Percentiles rank a stretch among this genome's conserved stretches.
These are phyloP conservation scores for Bimastos eiseni DNA, from an alignment of 2,888 invertebrate genomes.

Conservation along the genomic window DNA sequence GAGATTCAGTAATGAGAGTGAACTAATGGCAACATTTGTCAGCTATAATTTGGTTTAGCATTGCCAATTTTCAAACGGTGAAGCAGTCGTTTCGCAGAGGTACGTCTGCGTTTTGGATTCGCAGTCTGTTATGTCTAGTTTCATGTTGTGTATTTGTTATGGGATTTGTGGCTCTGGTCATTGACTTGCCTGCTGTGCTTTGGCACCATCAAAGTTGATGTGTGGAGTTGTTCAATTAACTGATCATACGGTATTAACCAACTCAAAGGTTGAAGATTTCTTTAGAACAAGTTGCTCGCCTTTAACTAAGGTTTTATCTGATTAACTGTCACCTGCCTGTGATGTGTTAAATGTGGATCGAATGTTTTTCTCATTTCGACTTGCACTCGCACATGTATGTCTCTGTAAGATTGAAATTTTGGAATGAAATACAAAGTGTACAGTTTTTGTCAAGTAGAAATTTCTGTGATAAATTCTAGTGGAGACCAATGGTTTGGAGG, in stretches of 20 bases:
- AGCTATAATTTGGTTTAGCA: background rate
- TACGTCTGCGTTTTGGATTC: background rate
- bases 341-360: background rate
- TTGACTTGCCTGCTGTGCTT: background rate
- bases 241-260: background rate
- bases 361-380: background rate
- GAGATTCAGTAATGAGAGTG: background rate
- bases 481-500: background rate
- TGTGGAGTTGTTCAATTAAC: background rate
- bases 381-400: background rate
- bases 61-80: background rate
- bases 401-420: background rate
- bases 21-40: background rate
- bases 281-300: background rate
- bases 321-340: background rate
- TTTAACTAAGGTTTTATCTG: background rate
- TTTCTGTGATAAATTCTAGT: conserved; percentile 13
- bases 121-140: background rate
- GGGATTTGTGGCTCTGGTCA: background rate
- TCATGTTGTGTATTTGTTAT: background rate
- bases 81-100: background rate
- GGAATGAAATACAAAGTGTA: conserved; percentile 1
- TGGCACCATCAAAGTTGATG: background rate
- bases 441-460: background rate
- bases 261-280: background rate